Evolutionary conservation across 2,797 vertebrate genomes (phyloP).

Genomic region (Setipinna tenuifilis): DNA sequence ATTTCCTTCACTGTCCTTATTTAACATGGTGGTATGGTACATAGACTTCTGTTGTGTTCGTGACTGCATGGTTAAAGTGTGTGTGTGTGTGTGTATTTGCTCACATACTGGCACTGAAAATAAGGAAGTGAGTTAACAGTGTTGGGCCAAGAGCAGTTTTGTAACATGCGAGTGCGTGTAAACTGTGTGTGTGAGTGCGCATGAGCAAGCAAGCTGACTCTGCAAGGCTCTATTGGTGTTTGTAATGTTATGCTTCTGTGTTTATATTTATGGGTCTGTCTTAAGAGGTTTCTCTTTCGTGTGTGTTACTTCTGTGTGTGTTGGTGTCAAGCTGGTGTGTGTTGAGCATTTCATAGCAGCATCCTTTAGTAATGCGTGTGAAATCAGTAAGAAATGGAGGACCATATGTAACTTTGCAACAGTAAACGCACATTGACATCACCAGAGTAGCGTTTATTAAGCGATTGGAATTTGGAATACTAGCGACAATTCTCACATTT

Average conservation of each 20-base stretch:
- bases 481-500: too few relatives aligned
- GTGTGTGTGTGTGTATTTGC: neutral
- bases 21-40: neutral
- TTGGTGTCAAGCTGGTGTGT: too few relatives aligned
- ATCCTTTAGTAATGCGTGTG: too few relatives aligned
- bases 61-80: neutral
- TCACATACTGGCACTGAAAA: neutral
- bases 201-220: neutral
- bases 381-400: too few relatives aligned
- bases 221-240: too few relatives aligned
- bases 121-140: neutral
- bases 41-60: neutral
- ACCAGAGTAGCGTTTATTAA: too few relatives aligned
- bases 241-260: neutral
- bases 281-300: too few relatives aligned
- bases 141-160: conserved; percentile 15
- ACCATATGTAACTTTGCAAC: too few relatives aligned
- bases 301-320: too few relatives aligned
- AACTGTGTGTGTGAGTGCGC: neutral
- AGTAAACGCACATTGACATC: too few relatives aligned
- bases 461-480: too few relatives aligned
- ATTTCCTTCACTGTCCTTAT: neutral
- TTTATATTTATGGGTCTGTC: neutral
- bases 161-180: neutral
- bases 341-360: too few relatives aligned